A percentile compares a stretch with the other conserved stretches of the same genome.
phyloP scores from a whole-genome alignment of 2,797 vertebrate species.

The Emys orbicularis region DNA sequence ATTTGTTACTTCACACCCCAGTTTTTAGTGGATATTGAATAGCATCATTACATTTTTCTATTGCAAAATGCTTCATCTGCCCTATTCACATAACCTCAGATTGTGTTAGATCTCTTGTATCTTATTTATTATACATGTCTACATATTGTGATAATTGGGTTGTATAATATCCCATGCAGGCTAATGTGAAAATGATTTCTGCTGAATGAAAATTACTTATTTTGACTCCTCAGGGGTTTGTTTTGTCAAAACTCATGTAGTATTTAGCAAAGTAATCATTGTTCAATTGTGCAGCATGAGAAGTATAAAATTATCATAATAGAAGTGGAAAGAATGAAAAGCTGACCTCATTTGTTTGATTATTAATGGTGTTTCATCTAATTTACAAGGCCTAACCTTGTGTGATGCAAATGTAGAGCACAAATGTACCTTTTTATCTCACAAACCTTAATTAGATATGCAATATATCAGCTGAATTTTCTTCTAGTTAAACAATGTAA shows the following conservation, averaged over 20 bases:
- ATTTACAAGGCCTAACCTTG: constrained; percentile 72
- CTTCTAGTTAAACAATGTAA: constrained; percentile 11
- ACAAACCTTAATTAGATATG: constrained; percentile 70
- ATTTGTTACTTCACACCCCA: background rate
- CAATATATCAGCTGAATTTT: constrained; percentile 64
- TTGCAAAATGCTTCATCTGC: background rate
- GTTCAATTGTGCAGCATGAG: constrained; percentile 78
- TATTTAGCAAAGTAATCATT: constrained; percentile 84
- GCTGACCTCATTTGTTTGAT: constrained; percentile 78
- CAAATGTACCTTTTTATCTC: constrained; percentile 73
- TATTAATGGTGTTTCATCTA: constrained; percentile 75
- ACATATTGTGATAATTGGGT: constrained; percentile 79
- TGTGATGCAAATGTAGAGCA: constrained; percentile 33
- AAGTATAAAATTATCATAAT: constrained; percentile 81
- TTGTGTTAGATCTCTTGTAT: constrained; percentile 41
- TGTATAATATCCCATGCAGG: constrained; percentile 73
- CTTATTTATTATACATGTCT: constrained; percentile 79
- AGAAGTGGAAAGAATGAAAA: constrained; percentile 72
- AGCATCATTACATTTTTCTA: background rate
- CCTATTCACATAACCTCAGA: background rate
- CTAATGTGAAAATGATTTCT: constrained; percentile 79
- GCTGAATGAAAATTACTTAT: constrained; percentile 81
- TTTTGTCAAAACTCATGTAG: constrained; percentile 84
- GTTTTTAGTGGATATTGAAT: background rate
- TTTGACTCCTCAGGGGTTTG: constrained; percentile 80